Percentiles rank a stretch among this genome's conserved stretches.
phyloP scores from a whole-genome alignment of 2,113 vertebrate species.

The Mohoua ochrocephala region DNA sequence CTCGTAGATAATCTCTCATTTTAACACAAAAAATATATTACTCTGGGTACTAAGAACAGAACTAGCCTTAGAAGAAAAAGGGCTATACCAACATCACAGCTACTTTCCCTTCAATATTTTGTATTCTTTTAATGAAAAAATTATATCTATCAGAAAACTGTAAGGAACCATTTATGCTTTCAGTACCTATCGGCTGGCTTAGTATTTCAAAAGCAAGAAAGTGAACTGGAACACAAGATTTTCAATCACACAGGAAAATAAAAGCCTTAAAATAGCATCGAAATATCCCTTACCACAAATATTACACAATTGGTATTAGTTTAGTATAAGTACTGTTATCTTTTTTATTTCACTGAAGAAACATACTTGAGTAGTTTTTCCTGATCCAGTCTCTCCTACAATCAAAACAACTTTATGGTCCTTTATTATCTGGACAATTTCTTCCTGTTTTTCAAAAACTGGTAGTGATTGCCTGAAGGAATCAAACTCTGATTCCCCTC shows the following conservation, averaged over 20 bases:
- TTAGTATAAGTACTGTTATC: background rate
- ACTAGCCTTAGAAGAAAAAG: background rate
- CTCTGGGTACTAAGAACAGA: background rate
- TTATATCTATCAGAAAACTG: background rate
- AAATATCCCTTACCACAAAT: background rate
- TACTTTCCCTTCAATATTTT: background rate
- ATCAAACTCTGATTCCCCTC: conserved; percentile 84
- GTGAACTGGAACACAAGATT: background rate
- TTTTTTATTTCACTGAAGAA: background rate
- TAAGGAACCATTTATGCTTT: background rate
- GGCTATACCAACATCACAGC: background rate
- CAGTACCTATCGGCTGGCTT: background rate
- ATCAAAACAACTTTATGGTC: conserved; percentile 87
- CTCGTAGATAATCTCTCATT: background rate
- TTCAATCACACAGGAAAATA: background rate
- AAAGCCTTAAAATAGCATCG: background rate
- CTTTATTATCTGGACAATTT: conserved; percentile 86
- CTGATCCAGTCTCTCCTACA: conserved; percentile 93
- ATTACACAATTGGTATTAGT: background rate
- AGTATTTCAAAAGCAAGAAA: background rate
- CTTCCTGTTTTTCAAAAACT: conserved; percentile 82
- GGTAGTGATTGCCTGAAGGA: conserved; percentile 84
- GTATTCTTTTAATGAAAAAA: background rate
- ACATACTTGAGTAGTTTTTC: conserved; percentile 95
- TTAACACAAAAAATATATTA: background rate